phyloP scores from a whole-genome alignment of 2,113 vertebrate species.

The Osmerus mordax region DNA sequence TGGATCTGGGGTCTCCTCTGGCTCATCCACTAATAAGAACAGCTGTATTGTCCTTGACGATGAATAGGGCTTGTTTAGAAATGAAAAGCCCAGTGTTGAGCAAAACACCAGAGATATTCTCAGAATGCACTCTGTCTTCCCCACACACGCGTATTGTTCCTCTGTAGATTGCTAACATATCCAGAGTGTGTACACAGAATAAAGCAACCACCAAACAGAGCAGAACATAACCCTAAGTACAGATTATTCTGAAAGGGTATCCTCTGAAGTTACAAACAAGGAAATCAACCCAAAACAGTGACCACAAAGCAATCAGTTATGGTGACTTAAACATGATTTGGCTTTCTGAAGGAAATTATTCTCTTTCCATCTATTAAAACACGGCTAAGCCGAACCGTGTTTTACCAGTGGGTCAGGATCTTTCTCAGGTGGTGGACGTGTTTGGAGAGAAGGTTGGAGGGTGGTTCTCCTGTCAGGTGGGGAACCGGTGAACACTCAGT shows the following conservation, averaged over 20 bases:
- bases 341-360: no score
- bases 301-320: no score
- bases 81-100: constrained; percentile 76
- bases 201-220: no score
- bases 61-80: constrained; percentile 72
- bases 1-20: constrained; percentile 46
- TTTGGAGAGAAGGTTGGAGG: neutral
- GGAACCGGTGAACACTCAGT: neutral
- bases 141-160: constrained; percentile 67
- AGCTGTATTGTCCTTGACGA: constrained; percentile 66
- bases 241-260: neutral
- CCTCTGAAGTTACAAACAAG: no score
- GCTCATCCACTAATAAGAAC: constrained; percentile 53
- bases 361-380: no score
- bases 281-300: no score
- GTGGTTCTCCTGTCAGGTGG: constrained; percentile 3
- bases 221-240: no score
- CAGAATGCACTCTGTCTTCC: constrained; percentile 70
- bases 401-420: constrained; percentile 11
- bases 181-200: neutral
- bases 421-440: constrained; percentile 18
- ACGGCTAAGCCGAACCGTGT: neutral
- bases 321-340: no score
- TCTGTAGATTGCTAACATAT: constrained; percentile 31
- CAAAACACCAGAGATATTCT: constrained; percentile 70